Conservation (phyloP, 2,888 invertebrate genomes). For the Erpobdella octoculata region DNA sequence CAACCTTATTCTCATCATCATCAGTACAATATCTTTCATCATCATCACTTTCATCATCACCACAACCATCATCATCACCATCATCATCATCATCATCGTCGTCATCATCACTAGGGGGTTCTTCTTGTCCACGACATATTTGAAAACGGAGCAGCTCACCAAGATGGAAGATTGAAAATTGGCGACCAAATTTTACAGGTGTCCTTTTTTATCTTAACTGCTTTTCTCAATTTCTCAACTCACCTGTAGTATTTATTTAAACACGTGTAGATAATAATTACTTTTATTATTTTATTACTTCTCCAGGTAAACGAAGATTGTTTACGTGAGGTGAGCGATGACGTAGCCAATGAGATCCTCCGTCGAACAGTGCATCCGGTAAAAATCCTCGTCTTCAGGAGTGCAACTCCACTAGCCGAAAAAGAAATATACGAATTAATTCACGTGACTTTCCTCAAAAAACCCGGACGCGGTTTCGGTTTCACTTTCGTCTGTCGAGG, state of each 20-base stretch:
- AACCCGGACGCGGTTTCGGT: conserved; percentile 67
- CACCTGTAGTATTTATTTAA: no score
- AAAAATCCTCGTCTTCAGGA: conserved; percentile 71
- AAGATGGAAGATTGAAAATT: conserved; percentile 78
- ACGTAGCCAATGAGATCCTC: conserved; percentile 64
- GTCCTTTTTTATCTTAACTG: neutral
- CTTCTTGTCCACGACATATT: conserved; percentile 87
- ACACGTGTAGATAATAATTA: neutral
- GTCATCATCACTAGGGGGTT: conserved; percentile 62
- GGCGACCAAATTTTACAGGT: conserved; percentile 85
- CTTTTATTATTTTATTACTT: neutral
- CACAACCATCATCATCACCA: neutral
- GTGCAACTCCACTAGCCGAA: conserved; percentile 49
- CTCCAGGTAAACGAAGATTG: conserved; percentile 67
- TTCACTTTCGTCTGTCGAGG: conserved; percentile 71
- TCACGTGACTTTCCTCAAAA: conserved; percentile 56
- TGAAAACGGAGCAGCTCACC: conserved; percentile 77
- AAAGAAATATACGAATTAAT: neutral
- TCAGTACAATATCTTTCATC: no score
- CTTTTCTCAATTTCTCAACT: no score
- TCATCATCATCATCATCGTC: neutral
- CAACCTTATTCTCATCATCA: neutral
- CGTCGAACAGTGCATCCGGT: conserved; percentile 74
- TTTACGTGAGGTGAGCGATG: conserved; percentile 71
- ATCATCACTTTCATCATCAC: neutral